Conservation (phyloP, 2,888 invertebrate genomes). For the Ypsolopha sequella region DNA sequence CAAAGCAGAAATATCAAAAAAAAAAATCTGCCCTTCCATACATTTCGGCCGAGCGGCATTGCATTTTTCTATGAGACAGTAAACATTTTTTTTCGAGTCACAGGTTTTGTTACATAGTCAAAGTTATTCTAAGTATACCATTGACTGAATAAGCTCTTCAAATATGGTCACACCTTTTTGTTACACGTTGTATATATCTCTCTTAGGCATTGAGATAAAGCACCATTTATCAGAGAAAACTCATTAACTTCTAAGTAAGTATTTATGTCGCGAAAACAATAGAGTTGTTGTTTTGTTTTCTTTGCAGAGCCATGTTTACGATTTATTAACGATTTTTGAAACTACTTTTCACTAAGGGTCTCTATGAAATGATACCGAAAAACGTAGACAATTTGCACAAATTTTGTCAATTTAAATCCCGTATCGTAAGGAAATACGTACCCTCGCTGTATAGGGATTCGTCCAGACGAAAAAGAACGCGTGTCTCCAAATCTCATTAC, state of each 20-base stretch:
- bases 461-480: conserved; percentile 16
- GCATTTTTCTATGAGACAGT: too few species aligned
- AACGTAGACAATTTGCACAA: neutral
- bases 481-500: conserved; percentile 55
- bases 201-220: neutral
- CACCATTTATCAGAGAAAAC: neutral
- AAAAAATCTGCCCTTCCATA: too few species aligned
- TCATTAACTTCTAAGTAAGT: neutral
- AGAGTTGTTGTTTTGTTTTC: neutral
- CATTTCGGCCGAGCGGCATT: too few species aligned
- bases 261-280: neutral
- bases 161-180: too few species aligned
- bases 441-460: too few species aligned
- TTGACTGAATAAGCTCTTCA: too few species aligned
- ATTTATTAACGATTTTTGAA: neutral
- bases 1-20: too few species aligned
- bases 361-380: neutral
- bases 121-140: neutral
- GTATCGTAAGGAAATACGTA: neutral
- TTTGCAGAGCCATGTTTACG: neutral
- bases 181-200: neutral
- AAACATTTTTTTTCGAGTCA: too few species aligned
- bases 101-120: too few species aligned
- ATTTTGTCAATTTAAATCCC: neutral
- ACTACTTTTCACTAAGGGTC: neutral